A percentile compares a stretch with the other conserved stretches of the same genome.
These are phyloP conservation scores for Alauda arvensis DNA, from an alignment of 2,797 vertebrate species.

Conservation along the genomic window DNA sequence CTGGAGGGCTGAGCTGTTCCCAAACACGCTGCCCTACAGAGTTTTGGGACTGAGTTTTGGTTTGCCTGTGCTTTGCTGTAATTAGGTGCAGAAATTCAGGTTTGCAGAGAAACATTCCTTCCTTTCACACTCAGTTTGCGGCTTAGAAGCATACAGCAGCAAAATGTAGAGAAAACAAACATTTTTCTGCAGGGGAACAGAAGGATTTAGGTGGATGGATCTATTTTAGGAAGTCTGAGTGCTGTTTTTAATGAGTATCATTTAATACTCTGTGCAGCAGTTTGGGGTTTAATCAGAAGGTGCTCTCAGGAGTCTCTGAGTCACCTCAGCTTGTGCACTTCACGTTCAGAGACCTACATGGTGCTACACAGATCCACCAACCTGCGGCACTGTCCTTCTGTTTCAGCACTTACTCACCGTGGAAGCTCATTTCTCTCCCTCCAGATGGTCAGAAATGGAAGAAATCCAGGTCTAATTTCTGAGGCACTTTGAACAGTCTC, in stretches of 20 bases:
- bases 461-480: slow-evolving; percentile 59
- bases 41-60: not conserved
- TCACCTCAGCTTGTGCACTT: not conserved
- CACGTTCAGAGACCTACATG: not conserved
- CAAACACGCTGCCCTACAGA: not conserved
- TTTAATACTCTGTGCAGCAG: not conserved
- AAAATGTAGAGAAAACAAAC: not conserved
- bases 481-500: slow-evolving; percentile 38
- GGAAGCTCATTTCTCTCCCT: slow-evolving; percentile 47
- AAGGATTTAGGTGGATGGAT: not conserved
- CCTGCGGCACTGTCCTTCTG: slow-evolving; percentile 41
- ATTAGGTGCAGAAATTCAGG: not conserved
- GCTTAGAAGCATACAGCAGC: not conserved
- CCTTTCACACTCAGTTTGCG: not conserved
- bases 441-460: slow-evolving; percentile 63
- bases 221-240: not conserved
- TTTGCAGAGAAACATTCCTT: not conserved
- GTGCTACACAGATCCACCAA: slow-evolving; percentile 21
- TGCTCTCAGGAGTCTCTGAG: not conserved
- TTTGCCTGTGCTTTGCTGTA: not conserved
- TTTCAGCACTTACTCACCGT: not conserved
- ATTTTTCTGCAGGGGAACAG: not conserved
- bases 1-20: not conserved
- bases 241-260: not conserved
- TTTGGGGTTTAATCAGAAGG: not conserved